A percentile compares a stretch with the other conserved stretches of the same genome.
Evolutionary conservation across 2,113 vertebrate species (phyloP).

Genomic region (Podilymbus podiceps): DNA sequence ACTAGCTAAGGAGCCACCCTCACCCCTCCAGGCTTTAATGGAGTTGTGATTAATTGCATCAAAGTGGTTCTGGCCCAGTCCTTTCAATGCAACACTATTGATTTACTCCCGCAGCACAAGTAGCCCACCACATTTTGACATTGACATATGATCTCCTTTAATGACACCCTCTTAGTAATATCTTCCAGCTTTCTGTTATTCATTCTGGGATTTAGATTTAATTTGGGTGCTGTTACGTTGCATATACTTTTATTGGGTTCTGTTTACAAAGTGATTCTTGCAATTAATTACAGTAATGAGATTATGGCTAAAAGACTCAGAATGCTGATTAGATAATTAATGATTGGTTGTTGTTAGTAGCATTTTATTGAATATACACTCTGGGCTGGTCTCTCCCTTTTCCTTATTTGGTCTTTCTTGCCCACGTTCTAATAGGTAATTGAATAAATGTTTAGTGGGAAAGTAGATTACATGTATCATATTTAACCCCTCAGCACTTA

Average conservation of each 20-base stretch:
- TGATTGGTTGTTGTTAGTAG: neutral
- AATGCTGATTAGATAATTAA: slow-evolving; percentile 65
- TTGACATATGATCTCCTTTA: slow-evolving; percentile 48
- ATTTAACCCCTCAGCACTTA: slow-evolving; percentile 49
- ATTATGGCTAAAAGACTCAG: slow-evolving; percentile 12
- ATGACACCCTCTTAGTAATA: neutral
- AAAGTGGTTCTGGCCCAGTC: slow-evolving; percentile 8
- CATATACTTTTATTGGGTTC: slow-evolving; percentile 49
- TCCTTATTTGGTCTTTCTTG: slow-evolving; percentile 47
- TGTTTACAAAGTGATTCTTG: slow-evolving; percentile 49
- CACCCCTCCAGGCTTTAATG: neutral
- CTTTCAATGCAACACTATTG: slow-evolving; percentile 38
- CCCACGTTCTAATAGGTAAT: slow-evolving; percentile 50
- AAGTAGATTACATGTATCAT: slow-evolving; percentile 60
- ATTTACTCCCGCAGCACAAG: slow-evolving; percentile 39
- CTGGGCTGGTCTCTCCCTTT: neutral
- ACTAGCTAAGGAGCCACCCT: neutral
- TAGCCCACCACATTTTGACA: slow-evolving; percentile 48
- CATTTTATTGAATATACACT: slow-evolving; percentile 25
- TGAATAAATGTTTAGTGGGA: slow-evolving; percentile 59
- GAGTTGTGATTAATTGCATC: slow-evolving; percentile 49
- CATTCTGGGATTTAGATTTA: slow-evolving; percentile 63
- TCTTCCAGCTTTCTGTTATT: slow-evolving; percentile 44
- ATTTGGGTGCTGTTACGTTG: slow-evolving; percentile 54
- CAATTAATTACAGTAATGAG: slow-evolving; percentile 63